A percentile compares a stretch with the other conserved stretches of the same genome.
These are phyloP conservation scores for Rhinoraja longicauda DNA, from an alignment of 2,797 vertebrate species.

Conservation along the genomic window DNA sequence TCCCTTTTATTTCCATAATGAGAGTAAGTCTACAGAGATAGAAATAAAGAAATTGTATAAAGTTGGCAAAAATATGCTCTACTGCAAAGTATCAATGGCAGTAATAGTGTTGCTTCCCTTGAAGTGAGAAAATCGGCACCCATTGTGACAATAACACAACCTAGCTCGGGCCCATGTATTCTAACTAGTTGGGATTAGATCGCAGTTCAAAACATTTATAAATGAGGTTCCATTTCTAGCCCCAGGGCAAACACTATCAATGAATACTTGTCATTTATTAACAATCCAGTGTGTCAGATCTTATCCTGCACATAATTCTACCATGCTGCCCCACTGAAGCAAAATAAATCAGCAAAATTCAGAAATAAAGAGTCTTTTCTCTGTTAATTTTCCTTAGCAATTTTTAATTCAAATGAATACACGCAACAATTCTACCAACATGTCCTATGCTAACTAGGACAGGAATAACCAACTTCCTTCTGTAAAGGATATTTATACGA, in stretches of 20 bases:
- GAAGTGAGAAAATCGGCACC: not conserved
- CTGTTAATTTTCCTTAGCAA: not conserved
- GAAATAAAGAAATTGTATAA: not conserved
- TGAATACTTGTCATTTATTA: slow-evolving; percentile 4
- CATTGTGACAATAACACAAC: not conserved
- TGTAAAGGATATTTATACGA: not conserved
- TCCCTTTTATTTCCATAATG: not conserved
- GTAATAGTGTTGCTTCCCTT: not conserved
- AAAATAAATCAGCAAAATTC: not conserved
- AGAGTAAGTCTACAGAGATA: not conserved
- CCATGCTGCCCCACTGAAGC: not conserved
- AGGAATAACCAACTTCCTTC: not conserved
- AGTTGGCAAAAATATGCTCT: not conserved
- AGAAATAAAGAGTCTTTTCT: not conserved
- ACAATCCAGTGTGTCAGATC: not conserved
- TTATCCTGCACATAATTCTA: not conserved
- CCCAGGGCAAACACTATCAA: too few species aligned
- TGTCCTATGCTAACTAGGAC: not conserved
- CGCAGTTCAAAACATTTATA: not conserved
- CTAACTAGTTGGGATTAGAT: not conserved
- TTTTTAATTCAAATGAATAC: not conserved
- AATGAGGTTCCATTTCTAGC: not conserved
- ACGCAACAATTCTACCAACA: not conserved
- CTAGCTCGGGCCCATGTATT: not conserved
- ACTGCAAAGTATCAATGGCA: not conserved